These are phyloP conservation scores for Orchestia grillus DNA, from an alignment of 1,140 invertebrate genomes.

Conservation along the genomic window DNA sequence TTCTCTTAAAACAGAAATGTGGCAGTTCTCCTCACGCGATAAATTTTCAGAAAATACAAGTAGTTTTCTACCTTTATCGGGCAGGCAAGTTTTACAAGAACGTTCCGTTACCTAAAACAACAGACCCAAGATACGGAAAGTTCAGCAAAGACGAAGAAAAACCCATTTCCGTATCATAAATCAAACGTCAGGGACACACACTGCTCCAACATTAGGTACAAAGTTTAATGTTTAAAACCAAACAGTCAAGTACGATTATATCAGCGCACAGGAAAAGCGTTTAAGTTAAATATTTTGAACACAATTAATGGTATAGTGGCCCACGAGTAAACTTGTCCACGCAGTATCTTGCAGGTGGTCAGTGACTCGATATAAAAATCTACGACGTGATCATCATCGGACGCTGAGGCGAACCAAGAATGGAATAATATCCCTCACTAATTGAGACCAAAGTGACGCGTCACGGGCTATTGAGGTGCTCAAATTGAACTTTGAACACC, in stretches of 20 bases:
- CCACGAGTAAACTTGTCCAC: background rate
- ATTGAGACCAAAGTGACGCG: background rate
- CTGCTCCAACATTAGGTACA: background rate
- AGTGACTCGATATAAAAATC: background rate
- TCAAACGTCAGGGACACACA: background rate
- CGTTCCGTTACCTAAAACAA: background rate
- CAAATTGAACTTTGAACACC: background rate
- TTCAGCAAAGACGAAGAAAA: background rate
- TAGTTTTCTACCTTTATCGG: background rate
- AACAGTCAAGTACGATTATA: too few species aligned
- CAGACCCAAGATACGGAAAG: background rate
- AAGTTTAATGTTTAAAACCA: background rate
- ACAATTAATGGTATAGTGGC: background rate
- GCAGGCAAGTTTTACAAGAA: background rate
- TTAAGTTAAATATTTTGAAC: background rate
- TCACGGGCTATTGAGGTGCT: background rate
- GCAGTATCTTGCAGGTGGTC: background rate
- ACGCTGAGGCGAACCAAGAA: background rate
- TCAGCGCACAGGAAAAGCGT: background rate
- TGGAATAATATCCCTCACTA: background rate
- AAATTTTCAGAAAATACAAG: background rate
- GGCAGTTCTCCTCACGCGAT: background rate
- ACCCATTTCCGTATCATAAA: background rate
- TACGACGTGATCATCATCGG: background rate
- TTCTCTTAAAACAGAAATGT: background rate